Evolutionary conservation across 2,797 vertebrate genomes (phyloP).

Genomic region (Craterocephalus amniculus): DNA sequence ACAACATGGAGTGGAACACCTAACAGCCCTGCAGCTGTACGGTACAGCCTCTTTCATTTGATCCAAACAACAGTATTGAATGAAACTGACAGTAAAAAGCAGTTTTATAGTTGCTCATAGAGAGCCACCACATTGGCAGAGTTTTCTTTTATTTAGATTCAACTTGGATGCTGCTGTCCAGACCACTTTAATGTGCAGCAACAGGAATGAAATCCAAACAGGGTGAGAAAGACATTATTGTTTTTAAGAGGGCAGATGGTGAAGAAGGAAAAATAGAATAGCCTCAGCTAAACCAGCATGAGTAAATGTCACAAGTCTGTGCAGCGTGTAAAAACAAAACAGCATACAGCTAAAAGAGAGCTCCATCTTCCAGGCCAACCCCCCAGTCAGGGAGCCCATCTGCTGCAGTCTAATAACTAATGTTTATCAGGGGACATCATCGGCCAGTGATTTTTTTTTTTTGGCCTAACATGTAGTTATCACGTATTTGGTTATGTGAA

Average conservation of each 20-base stretch:
- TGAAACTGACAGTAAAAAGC: not conserved
- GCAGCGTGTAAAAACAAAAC: not conserved
- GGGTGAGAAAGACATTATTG: not conserved
- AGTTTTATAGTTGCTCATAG: not conserved
- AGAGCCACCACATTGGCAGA: not conserved
- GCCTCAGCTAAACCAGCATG: not conserved
- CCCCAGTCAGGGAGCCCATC: not conserved
- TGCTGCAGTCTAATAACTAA: not conserved
- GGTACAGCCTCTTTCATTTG: not conserved
- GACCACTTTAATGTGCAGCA: not conserved
- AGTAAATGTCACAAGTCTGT: not conserved
- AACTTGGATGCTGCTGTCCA: not conserved
- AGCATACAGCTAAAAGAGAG: not conserved
- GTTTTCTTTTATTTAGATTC: not conserved
- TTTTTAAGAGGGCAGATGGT: not conserved
- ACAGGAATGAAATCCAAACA: not conserved
- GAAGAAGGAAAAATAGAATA: not conserved
- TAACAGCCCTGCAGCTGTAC: too few relatives aligned
- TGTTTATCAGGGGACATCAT: not conserved
- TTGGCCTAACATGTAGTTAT: not conserved
- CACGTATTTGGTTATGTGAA: not conserved
- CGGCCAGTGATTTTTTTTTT: not conserved
- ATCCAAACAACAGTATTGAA: not conserved
- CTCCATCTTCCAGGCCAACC: not conserved
- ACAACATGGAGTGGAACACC: too few relatives aligned